phyloP scores from a whole-genome alignment of 1,140 invertebrate species.

The Formica selysi region DNA sequence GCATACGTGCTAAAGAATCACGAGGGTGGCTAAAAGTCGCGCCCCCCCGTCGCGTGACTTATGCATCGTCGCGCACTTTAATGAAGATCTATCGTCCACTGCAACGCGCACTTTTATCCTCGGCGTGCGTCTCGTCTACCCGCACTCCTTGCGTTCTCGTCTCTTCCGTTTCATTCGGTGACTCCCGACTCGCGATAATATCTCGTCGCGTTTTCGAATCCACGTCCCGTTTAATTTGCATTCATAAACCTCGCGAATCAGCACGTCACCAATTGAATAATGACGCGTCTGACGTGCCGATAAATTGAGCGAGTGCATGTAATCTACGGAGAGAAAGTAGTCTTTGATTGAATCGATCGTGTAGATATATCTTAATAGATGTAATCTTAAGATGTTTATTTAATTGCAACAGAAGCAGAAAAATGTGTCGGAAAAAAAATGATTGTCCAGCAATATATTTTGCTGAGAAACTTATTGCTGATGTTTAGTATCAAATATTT shows the following conservation, averaged over 20 bases:
- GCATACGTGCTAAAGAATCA: conserved; percentile 80
- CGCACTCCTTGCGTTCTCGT: conserved; percentile 41
- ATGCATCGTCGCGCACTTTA: conserved; percentile 73
- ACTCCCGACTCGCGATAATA: conserved; percentile 17
- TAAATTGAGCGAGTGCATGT: conserved; percentile 10
- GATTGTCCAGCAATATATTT: neutral
- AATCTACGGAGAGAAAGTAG: conserved; percentile 11
- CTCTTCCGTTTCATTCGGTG: neutral
- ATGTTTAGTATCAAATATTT: conserved; percentile 5
- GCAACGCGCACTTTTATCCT: conserved; percentile 69
- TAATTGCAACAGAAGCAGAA: neutral
- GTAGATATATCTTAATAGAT: neutral
- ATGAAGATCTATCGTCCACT: conserved; percentile 80
- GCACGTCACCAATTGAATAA: neutral
- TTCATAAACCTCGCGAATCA: conserved; percentile 26
- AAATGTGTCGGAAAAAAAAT: neutral
- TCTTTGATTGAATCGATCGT: neutral
- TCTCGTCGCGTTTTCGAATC: neutral
- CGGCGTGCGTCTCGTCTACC: conserved; percentile 33
- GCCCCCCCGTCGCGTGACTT: conserved; percentile 78
- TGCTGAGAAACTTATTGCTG: neutral
- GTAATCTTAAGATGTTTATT: neutral
- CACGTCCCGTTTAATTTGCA: conserved; percentile 31
- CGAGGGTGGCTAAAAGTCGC: conserved; percentile 79
- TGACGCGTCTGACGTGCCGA: neutral